These are phyloP conservation scores for Eurystomus gularis DNA, from an alignment of 2,113 vertebrate genomes.

Conservation along the genomic window DNA sequence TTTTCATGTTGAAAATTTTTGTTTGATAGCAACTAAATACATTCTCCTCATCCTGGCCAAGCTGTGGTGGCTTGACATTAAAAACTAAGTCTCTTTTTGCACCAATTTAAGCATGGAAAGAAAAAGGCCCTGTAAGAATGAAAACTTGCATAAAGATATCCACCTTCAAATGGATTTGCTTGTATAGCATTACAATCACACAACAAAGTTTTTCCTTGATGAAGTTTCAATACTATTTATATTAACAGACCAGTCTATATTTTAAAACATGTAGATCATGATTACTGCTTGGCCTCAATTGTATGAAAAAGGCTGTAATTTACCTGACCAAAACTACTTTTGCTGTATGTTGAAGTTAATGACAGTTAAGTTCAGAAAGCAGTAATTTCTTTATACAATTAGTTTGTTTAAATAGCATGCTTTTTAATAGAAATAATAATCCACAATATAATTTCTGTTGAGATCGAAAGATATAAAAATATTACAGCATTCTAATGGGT, in stretches of 20 bases:
- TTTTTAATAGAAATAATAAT: not conserved
- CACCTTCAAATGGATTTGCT: not conserved
- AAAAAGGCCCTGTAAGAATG: not conserved
- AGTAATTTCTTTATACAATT: not conserved
- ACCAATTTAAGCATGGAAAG: not conserved
- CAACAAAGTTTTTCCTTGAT: not conserved
- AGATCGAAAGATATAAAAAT: not conserved
- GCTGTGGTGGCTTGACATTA: not conserved
- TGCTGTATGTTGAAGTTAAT: not conserved
- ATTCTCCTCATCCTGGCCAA: not conserved
- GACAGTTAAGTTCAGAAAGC: not conserved
- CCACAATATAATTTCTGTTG: not conserved
- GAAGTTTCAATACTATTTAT: not conserved
- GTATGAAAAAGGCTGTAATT: not conserved
- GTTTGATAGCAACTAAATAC: not conserved
- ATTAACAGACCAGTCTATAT: not conserved
- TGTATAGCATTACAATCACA: not conserved
- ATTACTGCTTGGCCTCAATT: not conserved
- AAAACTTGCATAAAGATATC: not conserved
- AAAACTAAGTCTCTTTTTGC: not conserved
- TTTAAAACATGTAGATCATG: not conserved
- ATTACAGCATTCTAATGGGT: not conserved
- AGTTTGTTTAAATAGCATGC: not conserved
- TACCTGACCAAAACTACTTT: not conserved
- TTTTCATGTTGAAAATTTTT: not conserved